Conservation (phyloP, 2,888 invertebrate genomes). For the Malacosoma neustria region DNA sequence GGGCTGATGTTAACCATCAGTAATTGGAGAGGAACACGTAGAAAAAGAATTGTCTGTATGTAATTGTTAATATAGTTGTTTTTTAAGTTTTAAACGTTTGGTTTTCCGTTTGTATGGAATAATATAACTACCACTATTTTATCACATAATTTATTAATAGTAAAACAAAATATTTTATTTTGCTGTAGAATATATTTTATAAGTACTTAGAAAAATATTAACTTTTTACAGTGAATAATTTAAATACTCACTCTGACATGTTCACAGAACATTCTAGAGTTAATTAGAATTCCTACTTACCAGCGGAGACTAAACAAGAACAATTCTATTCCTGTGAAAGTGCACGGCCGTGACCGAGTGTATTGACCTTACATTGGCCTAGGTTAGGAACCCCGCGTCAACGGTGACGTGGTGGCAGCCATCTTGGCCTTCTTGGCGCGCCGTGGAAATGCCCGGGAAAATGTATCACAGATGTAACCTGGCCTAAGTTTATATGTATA, state of each 20-base stretch:
- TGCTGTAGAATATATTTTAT: too few relatives aligned
- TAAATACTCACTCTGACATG: neutral
- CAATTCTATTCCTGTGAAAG: constrained; percentile 59
- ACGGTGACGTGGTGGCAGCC: constrained; percentile 44
- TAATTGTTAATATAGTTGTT: too few relatives aligned
- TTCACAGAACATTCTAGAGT: neutral
- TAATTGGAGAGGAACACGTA: too few relatives aligned
- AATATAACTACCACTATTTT: too few relatives aligned
- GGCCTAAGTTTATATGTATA: neutral
- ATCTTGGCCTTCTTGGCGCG: constrained; percentile 17
- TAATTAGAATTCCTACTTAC: constrained; percentile 44
- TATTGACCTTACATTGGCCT: constrained; percentile 67
- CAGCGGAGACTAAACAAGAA: constrained; percentile 45
- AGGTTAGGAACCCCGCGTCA: constrained; percentile 54
- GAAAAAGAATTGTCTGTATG: too few relatives aligned
- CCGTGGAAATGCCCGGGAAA: constrained; percentile 31
- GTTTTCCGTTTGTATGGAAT: too few relatives aligned
- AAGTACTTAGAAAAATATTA: too few relatives aligned
- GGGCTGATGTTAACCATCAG: too few relatives aligned
- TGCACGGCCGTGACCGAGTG: constrained; percentile 64
- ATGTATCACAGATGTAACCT: constrained; percentile 6
- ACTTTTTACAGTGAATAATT: too few relatives aligned
- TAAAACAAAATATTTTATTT: too few relatives aligned
- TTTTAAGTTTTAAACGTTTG: too few relatives aligned
- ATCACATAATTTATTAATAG: too few relatives aligned